Evolutionary conservation across 2,888 invertebrate genomes (phyloP), one percentile per base, ranked within the genome.

Genomic region (Adineta ricciae): DNA sequence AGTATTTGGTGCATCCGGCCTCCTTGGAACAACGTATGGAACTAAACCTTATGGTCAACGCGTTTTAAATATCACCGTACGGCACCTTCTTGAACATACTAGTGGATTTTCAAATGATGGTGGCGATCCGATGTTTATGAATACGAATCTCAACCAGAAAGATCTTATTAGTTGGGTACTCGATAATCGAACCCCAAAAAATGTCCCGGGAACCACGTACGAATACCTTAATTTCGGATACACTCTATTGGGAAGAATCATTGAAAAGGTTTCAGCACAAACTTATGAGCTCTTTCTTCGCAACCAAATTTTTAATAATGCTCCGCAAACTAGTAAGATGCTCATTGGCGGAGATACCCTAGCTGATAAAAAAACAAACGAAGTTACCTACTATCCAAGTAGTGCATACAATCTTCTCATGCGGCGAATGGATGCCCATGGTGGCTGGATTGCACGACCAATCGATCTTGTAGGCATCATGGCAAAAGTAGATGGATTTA

Each of bases 211-310:
- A 49, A 88, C 87, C 21, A 86, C 87, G n/a, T 89, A 89, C 86
- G 88, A 88, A 32, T 90, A 89, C 86, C 89, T 89, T 46, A 90
- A 90, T 86, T 86, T 89, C 84, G 89, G 89, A 41, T 90, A 89
- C 87, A 86, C 88, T 64, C 86, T 89, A 4, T 87, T 90, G 16
- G 90, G 90, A 2, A 84, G 87, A 84, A 87, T 89, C n/a, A 87
- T 89, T 41, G 88, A 89, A 86, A 84, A 84, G 73, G 86, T 89
- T 14, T 87, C 88, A 11, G 87, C 87, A 4, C 85, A 86, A 85
- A 32, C 84, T 2, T 90, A 89, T 85, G 87, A 88, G 32, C 50
- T 50, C 9, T 50, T 50, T 50, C 50, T 50, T 50, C 50, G 50
- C 50, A 50, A 50, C 19, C 50, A 50, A 50, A 50, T 50, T 50